These are phyloP conservation scores for Plectrocnemia conspersa DNA, from an alignment of 1,140 invertebrate species.

Conservation along the genomic window DNA sequence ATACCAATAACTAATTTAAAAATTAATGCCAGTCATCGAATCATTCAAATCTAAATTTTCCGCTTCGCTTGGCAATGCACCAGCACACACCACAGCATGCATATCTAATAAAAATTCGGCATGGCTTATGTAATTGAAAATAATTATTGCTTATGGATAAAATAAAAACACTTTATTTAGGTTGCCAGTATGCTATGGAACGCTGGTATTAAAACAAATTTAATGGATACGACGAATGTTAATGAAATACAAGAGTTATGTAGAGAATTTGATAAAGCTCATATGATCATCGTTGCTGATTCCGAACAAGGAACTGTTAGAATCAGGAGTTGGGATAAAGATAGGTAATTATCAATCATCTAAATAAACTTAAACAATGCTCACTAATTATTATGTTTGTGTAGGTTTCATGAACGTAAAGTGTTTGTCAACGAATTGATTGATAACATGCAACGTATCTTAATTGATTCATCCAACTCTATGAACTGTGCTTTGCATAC, in stretches of 20 bases:
- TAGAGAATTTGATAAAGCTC: slow-evolving; percentile 54
- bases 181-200: slow-evolving; percentile 36
- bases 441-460: slow-evolving; percentile 51
- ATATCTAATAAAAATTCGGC: too few species aligned
- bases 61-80: too few species aligned
- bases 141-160: too few species aligned
- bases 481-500: too few species aligned
- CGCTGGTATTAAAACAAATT: slow-evolving; percentile 38
- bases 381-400: slow-evolving; percentile 20
- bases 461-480: too few species aligned
- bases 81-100: too few species aligned
- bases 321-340: slow-evolving; percentile 55
- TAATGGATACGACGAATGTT: slow-evolving; percentile 44
- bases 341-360: slow-evolving; percentile 41
- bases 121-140: too few species aligned
- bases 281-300: slow-evolving; percentile 63
- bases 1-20: too few species aligned
- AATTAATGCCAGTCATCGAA: too few species aligned
- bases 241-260: slow-evolving; percentile 65
- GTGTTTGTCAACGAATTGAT: slow-evolving; percentile 50
- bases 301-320: slow-evolving; percentile 55
- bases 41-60: too few species aligned
- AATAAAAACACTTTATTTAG: slow-evolving; percentile 20
- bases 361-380: not conserved
- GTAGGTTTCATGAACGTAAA: slow-evolving; percentile 56